Percentiles rank a stretch among this genome's conserved stretches.
Evolutionary conservation across 2,888 invertebrate species (phyloP).

Genomic region (Rotaria sp.): DNA sequence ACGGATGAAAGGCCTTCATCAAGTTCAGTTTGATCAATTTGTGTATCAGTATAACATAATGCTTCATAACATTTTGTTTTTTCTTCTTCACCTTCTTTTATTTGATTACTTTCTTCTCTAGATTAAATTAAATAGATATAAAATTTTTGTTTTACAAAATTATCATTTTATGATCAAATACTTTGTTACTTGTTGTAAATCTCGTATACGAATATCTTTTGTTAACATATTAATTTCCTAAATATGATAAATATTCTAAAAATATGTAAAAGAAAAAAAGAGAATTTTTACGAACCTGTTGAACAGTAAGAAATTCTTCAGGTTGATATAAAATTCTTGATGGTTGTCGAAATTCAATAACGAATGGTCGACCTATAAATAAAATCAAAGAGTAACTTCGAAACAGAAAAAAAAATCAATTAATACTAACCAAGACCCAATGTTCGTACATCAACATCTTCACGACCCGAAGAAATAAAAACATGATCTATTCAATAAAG

Average conservation of each 20-base stretch:
- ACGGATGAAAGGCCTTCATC: constrained; percentile 37
- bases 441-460: constrained; percentile 92
- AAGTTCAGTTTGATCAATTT: constrained; percentile 43
- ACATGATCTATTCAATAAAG: neutral
- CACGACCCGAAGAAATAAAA: constrained; percentile 79
- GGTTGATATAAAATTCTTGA: constrained; percentile 56
- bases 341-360: constrained; percentile 69
- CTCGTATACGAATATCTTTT: constrained; percentile 60
- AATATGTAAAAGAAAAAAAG: neutral
- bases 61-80: constrained; percentile 82
- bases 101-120: constrained; percentile 62
- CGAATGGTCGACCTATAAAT: constrained; percentile 74
- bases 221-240: constrained; percentile 61
- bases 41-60: constrained; percentile 55
- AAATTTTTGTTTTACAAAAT: neutral
- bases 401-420: neutral
- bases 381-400: too few relatives aligned
- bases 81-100: constrained; percentile 50
- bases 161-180: constrained; percentile 47
- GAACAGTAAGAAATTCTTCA: constrained; percentile 60
- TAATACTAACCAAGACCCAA: constrained; percentile 57
- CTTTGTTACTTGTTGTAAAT: constrained; percentile 65
- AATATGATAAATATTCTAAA: constrained; percentile 41
- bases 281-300: constrained; percentile 51
- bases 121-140: constrained; percentile 41